Evolutionary conservation across 1,140 invertebrate species (phyloP), one percentile per base, ranked within the genome.

Genomic region (Saccostrea glomerata): DNA sequence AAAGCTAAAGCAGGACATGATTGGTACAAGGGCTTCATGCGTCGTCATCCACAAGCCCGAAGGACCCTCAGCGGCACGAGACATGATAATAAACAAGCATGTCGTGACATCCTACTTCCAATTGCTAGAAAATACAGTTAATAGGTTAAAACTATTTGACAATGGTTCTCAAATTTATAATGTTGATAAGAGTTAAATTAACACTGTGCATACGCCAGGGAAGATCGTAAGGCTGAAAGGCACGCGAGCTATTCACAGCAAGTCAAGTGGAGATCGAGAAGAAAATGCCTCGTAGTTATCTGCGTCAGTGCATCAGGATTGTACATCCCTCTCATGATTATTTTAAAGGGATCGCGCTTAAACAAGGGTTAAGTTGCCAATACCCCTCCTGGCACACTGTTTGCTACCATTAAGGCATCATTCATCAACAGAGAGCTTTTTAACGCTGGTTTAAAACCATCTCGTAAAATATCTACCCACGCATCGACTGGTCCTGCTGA

Each of bases 371-470:
- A 47, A 30, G 36, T 83, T 17, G 0, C 15, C 3, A 55, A 55
- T 54, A 40, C 82, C 23, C 82, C 82, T 47, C 36, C 82, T n/a
- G 82, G 82, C 82, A 47, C 82, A 54, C 36, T 83, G 4, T 47
- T 47, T 83, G 82, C 54, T 20, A 23, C 36, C 36, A 83, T 1
- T 83, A 47, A 47, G 54, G 54, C 82, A 15, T 47, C 40, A 47
- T 83, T 47, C 40, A 83, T 83, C 7, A 23, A 47, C 82, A 83
- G 40, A 54, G 82, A 83, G 36, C 36, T 20, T 9, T 83, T 83
- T 83, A 20, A 23, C 36, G n/a, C 5, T 83, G n/a, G 40, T 54
- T 83, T 47, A 47, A 83, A 40, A 83, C 12, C 54, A 54, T 47
- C 20, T 83, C 20, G n/a, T 54, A 40, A 54, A 47, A 40, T 54